Base-by-base conservation (phyloP, 2,888 invertebrate genomes). In the Xestia c-nigrum region DNA sequence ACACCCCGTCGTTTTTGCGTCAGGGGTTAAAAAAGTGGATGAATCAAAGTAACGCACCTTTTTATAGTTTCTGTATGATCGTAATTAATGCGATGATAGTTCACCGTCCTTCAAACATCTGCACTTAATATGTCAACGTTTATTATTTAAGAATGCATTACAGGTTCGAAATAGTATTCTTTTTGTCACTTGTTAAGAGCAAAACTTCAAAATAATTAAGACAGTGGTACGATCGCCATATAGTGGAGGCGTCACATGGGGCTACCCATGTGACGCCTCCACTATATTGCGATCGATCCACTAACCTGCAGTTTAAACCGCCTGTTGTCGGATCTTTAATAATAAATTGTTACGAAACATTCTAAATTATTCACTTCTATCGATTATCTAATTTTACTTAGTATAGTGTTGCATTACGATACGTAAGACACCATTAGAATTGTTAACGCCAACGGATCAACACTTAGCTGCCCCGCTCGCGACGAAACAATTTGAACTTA, bases 321-420 rank as follows among this genome's bases (percentile, higher is more conserved):
- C 16, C 6, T 40, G 5, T 63, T 6, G 21, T 40, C 14, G 6
- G 24, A 10, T 63, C 12, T 7, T 71, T 7, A 38, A 21, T 47
- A 38, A 47, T 19, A 0, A 7, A 24, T 21, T 31, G 43, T 52
- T 31, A 24, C 2, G 19, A 47, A 14, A 1, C 16, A 1, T 55
- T 21, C 16, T 57, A 7, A 40, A 57, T 47, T 31, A 76, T 76
- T 50, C 5, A 38, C 6, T 21, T 43, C 52, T 67, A 77, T 76
- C 59, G 50, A 76, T 76, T 46, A 12, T 38, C 5, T n/a, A 31
- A 14, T 19, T 70, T 40, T 6, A 31, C 40, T 6, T 21, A 1
- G 16, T n/a, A 24, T 46, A n/a, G 24, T 24, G n/a, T 66, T 50
- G 55, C 57, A 73, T 40, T 40, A 24, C 19, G 1, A 40, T 5